phyloP scores from a whole-genome alignment of 2,797 vertebrate genomes.

The Micrastur ruficollis region DNA sequence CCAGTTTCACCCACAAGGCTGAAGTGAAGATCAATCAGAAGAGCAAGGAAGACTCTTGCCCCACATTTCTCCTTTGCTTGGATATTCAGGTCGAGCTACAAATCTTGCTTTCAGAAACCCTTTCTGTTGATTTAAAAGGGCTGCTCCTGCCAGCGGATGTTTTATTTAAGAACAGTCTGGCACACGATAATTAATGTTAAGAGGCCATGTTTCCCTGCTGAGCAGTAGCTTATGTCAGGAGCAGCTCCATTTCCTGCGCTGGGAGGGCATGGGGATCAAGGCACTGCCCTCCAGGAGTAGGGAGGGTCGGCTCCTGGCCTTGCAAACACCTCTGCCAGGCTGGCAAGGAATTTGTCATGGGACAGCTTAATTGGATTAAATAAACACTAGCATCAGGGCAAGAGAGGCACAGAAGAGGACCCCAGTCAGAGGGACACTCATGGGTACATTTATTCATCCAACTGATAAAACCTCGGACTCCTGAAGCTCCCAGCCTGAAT shows the following conservation, averaged over 20 bases:
- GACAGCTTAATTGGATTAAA: neutral
- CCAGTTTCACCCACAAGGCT: neutral
- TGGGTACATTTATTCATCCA: neutral
- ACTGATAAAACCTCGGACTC: neutral
- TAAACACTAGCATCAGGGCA: neutral
- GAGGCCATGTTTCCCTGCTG: constrained; percentile 33
- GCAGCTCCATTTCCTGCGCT: neutral
- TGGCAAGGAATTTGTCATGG: neutral
- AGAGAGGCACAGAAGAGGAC: neutral
- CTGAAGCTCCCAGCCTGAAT: neutral
- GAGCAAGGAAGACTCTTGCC: neutral
- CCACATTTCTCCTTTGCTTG: neutral
- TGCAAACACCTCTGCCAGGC: neutral
- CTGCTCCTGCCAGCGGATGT: neutral
- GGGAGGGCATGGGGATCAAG: neutral
- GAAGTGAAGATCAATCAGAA: neutral
- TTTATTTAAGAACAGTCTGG: constrained; percentile 40
- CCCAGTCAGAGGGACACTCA: neutral
- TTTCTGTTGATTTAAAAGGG: constrained; percentile 8
- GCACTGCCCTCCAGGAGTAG: neutral
- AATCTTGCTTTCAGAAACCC: neutral
- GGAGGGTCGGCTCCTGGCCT: neutral
- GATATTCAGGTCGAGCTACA: neutral
- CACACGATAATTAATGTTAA: neutral
- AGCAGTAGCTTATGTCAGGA: constrained; percentile 16